Base-by-base conservation (phyloP, 2,888 invertebrate genomes). In the Clostera curtula region DNA sequence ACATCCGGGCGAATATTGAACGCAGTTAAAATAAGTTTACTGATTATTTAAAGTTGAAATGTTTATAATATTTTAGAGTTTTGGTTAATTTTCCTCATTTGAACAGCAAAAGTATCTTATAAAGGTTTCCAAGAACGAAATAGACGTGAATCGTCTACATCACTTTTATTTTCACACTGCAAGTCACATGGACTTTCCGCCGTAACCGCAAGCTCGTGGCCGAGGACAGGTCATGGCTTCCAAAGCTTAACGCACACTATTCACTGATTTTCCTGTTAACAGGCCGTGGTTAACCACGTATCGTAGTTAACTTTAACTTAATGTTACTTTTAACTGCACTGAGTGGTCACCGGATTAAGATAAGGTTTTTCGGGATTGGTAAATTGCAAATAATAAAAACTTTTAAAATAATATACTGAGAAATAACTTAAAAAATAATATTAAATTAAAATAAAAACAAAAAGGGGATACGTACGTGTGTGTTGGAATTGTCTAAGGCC, bases 381-480 rank as follows among this genome's bases (percentile, higher is more conserved):
- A 15, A 14, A 15, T 15, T 14, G 15, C 23, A 23, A 23, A 23
- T 5, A 4, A 20, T 15, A 23, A 23, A 6, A 23, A 10, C 6
- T 7, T 15, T 25, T 36, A 34, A 39, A 48, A 44, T 37, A 39
- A 39, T 48, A 47, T 27, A 24, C 34, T 27, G 43, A 29, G 25
- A 37, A 39, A 43, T 43, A 34, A 36, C 47, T 49, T 40, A 46
- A 40, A 43, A 31, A 37, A 44, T 37, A 40, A 43, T 48, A 50
- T 33, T 39, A 51, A 59, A 49, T 51, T 37, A 43, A 43, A 51
- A 37, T 40, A 41, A 39, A 66, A 56, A 54, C 71, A 73, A 68
- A 70, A 72, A 62, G 64, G 60, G 60, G 59, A 71, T 83, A 84
- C 84, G 58, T 84, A 84, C 84, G 75, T 76, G 64, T 69, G 61